phyloP scores from a whole-genome alignment of 2,888 invertebrate species.

The Melanotus villosus region DNA sequence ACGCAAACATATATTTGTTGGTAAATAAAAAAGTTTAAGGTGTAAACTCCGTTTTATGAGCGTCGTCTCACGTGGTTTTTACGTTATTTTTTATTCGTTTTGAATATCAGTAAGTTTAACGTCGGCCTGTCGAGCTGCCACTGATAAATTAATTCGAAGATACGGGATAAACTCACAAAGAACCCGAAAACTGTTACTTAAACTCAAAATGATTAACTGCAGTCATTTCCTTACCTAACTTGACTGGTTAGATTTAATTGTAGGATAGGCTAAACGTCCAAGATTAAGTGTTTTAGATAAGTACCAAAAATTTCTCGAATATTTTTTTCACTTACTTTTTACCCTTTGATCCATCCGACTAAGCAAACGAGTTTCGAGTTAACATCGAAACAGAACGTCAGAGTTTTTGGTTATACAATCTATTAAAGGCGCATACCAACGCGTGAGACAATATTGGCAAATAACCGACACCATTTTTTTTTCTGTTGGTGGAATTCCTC shows the following conservation, averaged over 20 bases:
- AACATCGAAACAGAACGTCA: slow-evolving; percentile 2
- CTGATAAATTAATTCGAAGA: slow-evolving; percentile 21
- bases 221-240: slow-evolving; percentile 8
- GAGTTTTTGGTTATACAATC: slow-evolving; percentile 15
- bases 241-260: slow-evolving; percentile 20
- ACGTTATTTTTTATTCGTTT: slow-evolving; percentile 10
- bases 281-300: slow-evolving; percentile 27
- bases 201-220: slow-evolving; percentile 4
- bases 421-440: slow-evolving; percentile 12
- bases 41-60: slow-evolving; percentile 1
- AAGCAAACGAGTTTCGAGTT: slow-evolving; percentile 13
- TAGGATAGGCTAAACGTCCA: slow-evolving; percentile 21
- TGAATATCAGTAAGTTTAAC: neutral
- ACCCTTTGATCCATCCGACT: slow-evolving; percentile 10
- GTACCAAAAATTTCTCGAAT: slow-evolving; percentile 9
- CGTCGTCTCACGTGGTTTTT: neutral
- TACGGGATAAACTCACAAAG: slow-evolving; percentile 12
- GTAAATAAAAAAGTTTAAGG: neutral
- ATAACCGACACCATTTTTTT: neutral
- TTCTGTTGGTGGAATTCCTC: neutral
- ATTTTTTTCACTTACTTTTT: slow-evolving; percentile 7
- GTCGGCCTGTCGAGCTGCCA: slow-evolving; percentile 13
- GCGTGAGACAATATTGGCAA: slow-evolving; percentile 22
- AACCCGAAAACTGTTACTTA: slow-evolving; percentile 18
- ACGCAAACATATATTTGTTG: slow-evolving; percentile 10